Evolutionary conservation across 2,113 vertebrate genomes (phyloP).

Genomic region (Choloepus hoffmanni): DNA sequence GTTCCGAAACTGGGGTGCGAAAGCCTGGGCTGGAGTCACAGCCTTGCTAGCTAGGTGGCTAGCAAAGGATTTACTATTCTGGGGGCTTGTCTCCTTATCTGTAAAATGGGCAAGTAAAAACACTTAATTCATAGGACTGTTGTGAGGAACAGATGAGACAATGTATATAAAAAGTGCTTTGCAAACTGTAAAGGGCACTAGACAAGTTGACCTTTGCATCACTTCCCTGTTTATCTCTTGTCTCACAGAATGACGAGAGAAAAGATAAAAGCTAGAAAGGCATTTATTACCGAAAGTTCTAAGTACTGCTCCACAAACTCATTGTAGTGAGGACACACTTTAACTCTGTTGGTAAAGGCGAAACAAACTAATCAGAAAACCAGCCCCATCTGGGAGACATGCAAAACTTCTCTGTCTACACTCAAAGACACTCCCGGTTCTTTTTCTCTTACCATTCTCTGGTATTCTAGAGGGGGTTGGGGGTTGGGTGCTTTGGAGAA

Average conservation of each 20-base stretch:
- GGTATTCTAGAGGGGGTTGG: background rate
- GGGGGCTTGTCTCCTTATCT: background rate
- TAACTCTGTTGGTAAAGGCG: background rate
- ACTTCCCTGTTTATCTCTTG: background rate
- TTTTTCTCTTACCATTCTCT: background rate
- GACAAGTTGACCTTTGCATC: background rate
- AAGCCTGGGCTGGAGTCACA: background rate
- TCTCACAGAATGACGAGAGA: background rate
- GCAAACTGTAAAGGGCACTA: background rate
- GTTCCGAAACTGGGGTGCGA: background rate
- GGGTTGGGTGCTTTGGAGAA: background rate
- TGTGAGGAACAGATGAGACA: background rate
- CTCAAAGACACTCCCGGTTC: background rate
- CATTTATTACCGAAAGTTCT: background rate
- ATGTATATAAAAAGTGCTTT: background rate
- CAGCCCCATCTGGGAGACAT: background rate
- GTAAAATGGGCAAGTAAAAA: background rate
- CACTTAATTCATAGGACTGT: background rate
- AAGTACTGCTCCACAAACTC: background rate
- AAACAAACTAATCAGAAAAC: constrained; percentile 21
- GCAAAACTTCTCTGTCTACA: constrained; percentile 4
- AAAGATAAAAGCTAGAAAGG: background rate
- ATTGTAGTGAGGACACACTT: background rate
- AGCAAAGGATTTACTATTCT: background rate
- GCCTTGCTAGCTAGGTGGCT: background rate